Evolutionary conservation across 2,113 vertebrate genomes (phyloP).

Genomic region (Puffinus mauretanicus): DNA sequence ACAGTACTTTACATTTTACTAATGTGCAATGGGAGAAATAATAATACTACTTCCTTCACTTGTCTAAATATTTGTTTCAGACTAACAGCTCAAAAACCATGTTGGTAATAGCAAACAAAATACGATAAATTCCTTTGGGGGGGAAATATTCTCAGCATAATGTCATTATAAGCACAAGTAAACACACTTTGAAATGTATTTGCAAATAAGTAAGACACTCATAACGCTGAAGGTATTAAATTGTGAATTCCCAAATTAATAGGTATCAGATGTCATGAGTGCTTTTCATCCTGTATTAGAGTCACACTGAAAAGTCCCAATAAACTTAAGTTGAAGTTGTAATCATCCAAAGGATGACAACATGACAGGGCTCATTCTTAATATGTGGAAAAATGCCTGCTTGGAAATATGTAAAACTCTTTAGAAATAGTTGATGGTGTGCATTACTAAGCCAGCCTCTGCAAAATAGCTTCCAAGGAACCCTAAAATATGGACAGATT

Average conservation of each 20-base stretch:
- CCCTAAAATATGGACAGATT: neutral
- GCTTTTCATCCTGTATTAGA: slow-evolving; percentile 67
- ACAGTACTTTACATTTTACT: slow-evolving; percentile 73
- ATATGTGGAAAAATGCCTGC: neutral
- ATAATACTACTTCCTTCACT: slow-evolving; percentile 76
- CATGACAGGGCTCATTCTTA: slow-evolving; percentile 40
- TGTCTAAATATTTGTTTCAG: slow-evolving; percentile 79
- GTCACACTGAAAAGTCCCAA: slow-evolving; percentile 56
- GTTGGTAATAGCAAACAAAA: slow-evolving; percentile 68
- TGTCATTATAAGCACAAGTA: slow-evolving; percentile 71
- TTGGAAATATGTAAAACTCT: neutral
- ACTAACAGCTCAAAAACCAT: slow-evolving; percentile 75
- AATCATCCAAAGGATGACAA: slow-evolving; percentile 41
- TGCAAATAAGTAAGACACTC: slow-evolving; percentile 58
- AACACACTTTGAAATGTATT: slow-evolving; percentile 68
- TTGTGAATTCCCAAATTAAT: slow-evolving; percentile 74
- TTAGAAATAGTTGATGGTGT: neutral
- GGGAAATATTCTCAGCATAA: slow-evolving; percentile 54
- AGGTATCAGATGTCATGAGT: slow-evolving; percentile 69
- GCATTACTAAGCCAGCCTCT: neutral
- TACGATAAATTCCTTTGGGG: slow-evolving; percentile 59
- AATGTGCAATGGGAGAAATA: slow-evolving; percentile 76
- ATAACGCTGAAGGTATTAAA: slow-evolving; percentile 59
- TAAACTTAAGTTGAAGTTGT: slow-evolving; percentile 57
- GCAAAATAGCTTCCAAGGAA: neutral